phyloP scores from a whole-genome alignment of 1,140 invertebrate species.

The Babylonia areolata region DNA sequence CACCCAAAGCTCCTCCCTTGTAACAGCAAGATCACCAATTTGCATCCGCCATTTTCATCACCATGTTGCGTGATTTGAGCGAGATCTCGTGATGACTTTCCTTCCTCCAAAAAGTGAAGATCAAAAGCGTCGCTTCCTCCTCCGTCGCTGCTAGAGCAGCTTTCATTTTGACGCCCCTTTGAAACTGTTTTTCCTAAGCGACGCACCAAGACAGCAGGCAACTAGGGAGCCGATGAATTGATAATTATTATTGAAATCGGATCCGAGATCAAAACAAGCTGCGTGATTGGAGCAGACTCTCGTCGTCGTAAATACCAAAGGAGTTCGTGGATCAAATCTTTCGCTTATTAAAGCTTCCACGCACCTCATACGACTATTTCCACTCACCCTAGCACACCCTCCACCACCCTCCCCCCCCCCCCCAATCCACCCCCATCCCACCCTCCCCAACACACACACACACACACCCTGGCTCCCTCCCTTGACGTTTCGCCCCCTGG shows the following conservation, averaged over 20 bases:
- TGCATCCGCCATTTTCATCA: conserved; percentile 1
- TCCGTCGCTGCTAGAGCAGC: neutral
- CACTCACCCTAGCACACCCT: too few species aligned
- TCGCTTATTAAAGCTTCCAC: neutral
- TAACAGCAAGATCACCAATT: neutral
- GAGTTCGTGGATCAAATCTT: neutral
- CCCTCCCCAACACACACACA: too few species aligned
- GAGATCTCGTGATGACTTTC: conserved; percentile 20
- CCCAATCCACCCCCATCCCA: too few species aligned
- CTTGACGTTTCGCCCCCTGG: too few species aligned
- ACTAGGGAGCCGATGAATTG: conserved; percentile 5
- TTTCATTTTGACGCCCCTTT: conserved; percentile 22
- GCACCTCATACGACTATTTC: too few species aligned
- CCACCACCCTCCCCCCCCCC: too few species aligned
- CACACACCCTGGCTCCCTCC: too few species aligned
- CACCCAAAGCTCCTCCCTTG: neutral
- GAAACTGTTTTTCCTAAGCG: neutral
- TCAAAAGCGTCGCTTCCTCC: neutral
- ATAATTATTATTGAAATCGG: conserved; percentile 26
- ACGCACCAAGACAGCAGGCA: neutral
- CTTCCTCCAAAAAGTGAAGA: neutral
- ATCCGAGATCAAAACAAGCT: conserved; percentile 1
- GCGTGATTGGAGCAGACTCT: neutral
- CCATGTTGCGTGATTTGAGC: conserved; percentile 22
- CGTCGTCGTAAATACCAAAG: neutral